Percentiles rank a stretch among this genome's conserved stretches.
phyloP scores from a whole-genome alignment of 2,113 vertebrate species.

The Lycocorax pyrrhopterus region DNA sequence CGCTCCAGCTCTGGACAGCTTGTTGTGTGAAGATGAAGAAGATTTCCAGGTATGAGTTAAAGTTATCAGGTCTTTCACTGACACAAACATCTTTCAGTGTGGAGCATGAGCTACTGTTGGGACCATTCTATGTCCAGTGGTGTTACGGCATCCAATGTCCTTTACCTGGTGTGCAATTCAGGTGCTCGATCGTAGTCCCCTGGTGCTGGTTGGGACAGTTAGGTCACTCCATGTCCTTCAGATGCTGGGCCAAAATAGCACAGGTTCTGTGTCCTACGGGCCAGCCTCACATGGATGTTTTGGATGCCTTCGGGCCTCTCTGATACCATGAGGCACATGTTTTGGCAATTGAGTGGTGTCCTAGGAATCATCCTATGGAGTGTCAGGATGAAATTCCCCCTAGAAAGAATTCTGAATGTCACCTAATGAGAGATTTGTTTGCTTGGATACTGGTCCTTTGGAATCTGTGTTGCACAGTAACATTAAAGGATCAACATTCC shows the following conservation, averaged over 20 bases:
- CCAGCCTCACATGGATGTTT: neutral
- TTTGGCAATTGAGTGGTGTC: neutral
- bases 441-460: neutral
- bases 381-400: neutral
- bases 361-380: neutral
- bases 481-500: neutral
- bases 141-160: neutral
- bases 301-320: neutral
- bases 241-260: neutral
- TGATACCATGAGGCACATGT: neutral
- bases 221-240: neutral
- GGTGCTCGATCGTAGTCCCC: neutral
- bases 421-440: neutral
- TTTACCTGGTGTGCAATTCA: neutral
- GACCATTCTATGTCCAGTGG: neutral
- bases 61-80: neutral
- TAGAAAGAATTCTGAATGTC: neutral
- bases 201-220: neutral
- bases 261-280: neutral
- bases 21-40: conserved; percentile 58
- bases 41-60: conserved; percentile 68
- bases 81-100: neutral
- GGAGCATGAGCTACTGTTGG: neutral
- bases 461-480: neutral
- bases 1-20: neutral